Percentiles rank a stretch among this genome's conserved stretches.
Conservation (phyloP, 2,888 invertebrate species). For the Malachius bipustulatus region DNA sequence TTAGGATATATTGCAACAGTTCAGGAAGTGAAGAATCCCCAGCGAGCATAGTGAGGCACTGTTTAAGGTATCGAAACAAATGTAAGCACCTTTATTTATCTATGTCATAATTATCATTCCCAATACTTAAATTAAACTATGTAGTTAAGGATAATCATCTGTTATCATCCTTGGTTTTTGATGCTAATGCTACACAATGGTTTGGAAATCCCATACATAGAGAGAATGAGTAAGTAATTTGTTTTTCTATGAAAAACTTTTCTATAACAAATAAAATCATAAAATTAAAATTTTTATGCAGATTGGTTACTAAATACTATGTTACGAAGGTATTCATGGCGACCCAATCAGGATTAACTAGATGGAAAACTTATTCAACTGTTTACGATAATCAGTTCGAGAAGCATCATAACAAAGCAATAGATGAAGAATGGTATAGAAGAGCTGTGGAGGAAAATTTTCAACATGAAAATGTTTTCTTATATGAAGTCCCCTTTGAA, state of each 20-base stretch:
- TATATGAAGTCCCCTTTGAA: constrained; percentile 65
- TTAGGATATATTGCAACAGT: too few species aligned
- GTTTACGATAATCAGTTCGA: constrained; percentile 29
- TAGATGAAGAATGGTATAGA: constrained; percentile 82
- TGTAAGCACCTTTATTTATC: too few species aligned
- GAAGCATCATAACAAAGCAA: constrained; percentile 48
- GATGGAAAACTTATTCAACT: constrained; percentile 52
- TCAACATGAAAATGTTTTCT: constrained; percentile 61
- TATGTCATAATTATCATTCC: too few species aligned
- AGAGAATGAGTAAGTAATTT: constrained; percentile 17
- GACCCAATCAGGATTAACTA: constrained; percentile 76
- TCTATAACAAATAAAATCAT: not conserved
- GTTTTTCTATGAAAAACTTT: constrained; percentile 1
- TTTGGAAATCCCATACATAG: constrained; percentile 23
- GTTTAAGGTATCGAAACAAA: too few species aligned
- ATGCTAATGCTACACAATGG: constrained; percentile 29
- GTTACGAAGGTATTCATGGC: constrained; percentile 59
- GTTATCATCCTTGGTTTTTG: constrained; percentile 25
- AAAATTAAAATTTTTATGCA: constrained; percentile 11
- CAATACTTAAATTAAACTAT: not conserved
- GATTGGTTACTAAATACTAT: constrained; percentile 20
- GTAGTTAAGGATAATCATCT: constrained; percentile 13
- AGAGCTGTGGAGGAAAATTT: constrained; percentile 77
- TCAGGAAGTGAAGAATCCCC: too few species aligned
- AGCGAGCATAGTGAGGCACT: too few species aligned